These are phyloP conservation scores for Suricata suricatta DNA, from an alignment of 2,113 vertebrate genomes.

Conservation along the genomic window DNA sequence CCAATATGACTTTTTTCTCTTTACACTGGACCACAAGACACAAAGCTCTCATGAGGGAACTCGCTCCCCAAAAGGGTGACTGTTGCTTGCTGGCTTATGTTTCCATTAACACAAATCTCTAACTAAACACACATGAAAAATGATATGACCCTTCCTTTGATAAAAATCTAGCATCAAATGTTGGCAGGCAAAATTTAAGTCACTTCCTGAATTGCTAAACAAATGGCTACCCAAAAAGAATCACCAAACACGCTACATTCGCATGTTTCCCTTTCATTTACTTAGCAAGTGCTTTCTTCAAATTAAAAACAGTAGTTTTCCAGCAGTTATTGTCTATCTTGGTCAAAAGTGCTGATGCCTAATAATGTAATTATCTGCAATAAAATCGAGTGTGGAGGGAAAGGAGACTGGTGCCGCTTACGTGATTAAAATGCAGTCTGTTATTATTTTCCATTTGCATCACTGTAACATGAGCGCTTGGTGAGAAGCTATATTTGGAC, in stretches of 20 bases:
- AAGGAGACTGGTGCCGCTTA: background rate
- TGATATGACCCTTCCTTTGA: conserved; percentile 47
- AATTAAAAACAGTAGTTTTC: conserved; percentile 41
- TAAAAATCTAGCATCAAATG: conserved; percentile 68
- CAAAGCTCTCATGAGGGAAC: conserved; percentile 39
- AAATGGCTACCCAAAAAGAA: conserved; percentile 48
- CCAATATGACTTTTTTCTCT: background rate
- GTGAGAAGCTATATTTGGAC: background rate
- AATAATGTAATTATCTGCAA: conserved; percentile 26
- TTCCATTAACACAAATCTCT: conserved; percentile 70
- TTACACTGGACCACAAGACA: background rate
- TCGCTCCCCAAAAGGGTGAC: background rate
- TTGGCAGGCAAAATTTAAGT: conserved; percentile 59
- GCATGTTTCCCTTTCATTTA: background rate
- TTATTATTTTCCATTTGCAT: conserved; percentile 44
- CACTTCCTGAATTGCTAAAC: conserved; percentile 61
- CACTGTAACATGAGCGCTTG: background rate
- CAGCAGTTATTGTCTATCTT: conserved; percentile 44
- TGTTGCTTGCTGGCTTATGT: conserved; percentile 42
- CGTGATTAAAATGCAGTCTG: conserved; percentile 24
- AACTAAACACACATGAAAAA: conserved; percentile 67
- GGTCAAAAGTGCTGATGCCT: conserved; percentile 15
- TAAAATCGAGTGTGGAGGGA: conserved; percentile 21
- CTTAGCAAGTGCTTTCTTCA: conserved; percentile 45
- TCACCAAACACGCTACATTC: background rate